These are phyloP conservation scores for Hydractinia symbiolongicarpus DNA, from an alignment of 30 jellyfish, hydroid and myxozoan genomes.

Conservation along the genomic window DNA sequence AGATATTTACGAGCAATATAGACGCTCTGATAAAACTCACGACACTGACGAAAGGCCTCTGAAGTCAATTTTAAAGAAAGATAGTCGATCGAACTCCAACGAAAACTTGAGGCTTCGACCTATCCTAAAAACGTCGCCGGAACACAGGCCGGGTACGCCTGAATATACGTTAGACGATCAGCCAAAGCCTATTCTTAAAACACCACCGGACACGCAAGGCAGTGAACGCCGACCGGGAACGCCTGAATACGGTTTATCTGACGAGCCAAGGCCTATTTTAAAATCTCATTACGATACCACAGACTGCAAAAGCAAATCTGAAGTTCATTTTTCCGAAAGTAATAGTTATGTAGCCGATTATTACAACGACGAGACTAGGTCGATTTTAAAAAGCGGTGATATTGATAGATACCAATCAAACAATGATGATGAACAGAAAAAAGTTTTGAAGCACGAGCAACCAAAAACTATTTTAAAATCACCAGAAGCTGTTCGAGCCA, in stretches of 20 bases:
- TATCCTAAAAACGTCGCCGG: conserved; percentile 81
- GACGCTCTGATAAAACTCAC: conserved; percentile 13
- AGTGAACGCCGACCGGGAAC: conserved; percentile 40
- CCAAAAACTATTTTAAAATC: conserved; percentile 10
- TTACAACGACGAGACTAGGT: conserved; percentile 13
- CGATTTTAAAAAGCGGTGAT: conserved; percentile 2
- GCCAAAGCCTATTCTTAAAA: conserved; percentile 26
- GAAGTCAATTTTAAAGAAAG: conserved; percentile 84
- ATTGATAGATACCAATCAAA: background rate
- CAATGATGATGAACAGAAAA: conserved; percentile 19
- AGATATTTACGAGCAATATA: conserved; percentile 55
- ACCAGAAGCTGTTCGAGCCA: conserved; percentile 10
- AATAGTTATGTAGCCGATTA: background rate
- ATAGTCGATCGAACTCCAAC: conserved; percentile 51
- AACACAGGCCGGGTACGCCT: conserved; percentile 63
- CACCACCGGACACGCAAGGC: conserved; percentile 46
- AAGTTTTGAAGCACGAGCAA: conserved; percentile 21
- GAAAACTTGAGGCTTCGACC: conserved; percentile 71
- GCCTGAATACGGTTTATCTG: conserved; percentile 29
- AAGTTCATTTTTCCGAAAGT: conserved; percentile 17
- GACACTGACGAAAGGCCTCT: conserved; percentile 74
- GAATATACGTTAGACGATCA: conserved; percentile 14
- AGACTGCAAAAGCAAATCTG: background rate
- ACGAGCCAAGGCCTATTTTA: conserved; percentile 78
- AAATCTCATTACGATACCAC: conserved; percentile 29